These are phyloP conservation scores for Maconellicoccus hirsutus DNA, from an alignment of 1,140 invertebrate genomes.

Conservation along the genomic window DNA sequence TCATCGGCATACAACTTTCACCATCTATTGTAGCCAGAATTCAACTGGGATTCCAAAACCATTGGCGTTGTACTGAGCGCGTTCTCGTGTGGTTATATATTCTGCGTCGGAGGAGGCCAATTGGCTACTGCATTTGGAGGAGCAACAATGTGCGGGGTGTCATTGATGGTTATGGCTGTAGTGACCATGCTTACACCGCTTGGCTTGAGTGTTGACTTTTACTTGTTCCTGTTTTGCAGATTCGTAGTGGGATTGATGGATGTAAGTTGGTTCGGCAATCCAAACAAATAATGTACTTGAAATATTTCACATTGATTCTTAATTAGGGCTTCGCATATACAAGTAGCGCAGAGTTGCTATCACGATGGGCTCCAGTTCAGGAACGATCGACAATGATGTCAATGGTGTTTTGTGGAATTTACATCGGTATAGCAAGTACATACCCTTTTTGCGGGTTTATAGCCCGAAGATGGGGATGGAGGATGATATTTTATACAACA, in stretches of 20 bases:
- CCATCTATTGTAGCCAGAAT: constrained; percentile 43
- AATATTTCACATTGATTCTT: too few species aligned
- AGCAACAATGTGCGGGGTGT: constrained; percentile 34
- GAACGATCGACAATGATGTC: constrained; percentile 68
- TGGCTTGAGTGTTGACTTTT: neutral
- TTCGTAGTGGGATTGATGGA: neutral
- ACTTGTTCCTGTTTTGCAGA: neutral
- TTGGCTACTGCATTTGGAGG: constrained; percentile 42
- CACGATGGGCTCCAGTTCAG: constrained; percentile 68
- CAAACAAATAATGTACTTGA: neutral
- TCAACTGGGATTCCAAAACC: constrained; percentile 42
- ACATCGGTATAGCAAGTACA: neutral
- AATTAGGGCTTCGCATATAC: constrained; percentile 35
- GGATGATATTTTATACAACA: constrained; percentile 75
- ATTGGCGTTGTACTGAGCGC: constrained; percentile 47
- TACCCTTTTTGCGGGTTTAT: constrained; percentile 1
- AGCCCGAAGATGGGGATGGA: neutral
- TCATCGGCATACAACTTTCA: neutral
- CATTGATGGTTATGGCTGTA: neutral
- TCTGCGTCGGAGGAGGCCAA: constrained; percentile 46
- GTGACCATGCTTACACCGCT: neutral
- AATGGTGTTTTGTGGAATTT: constrained; percentile 65
- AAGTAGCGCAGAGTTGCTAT: constrained; percentile 67
- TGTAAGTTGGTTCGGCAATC: neutral
- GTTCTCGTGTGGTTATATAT: constrained; percentile 57